A percentile compares a stretch with the other conserved stretches of the same genome.
phyloP scores from a whole-genome alignment of 1,140 invertebrate genomes.

The Hyphantria cunea region DNA sequence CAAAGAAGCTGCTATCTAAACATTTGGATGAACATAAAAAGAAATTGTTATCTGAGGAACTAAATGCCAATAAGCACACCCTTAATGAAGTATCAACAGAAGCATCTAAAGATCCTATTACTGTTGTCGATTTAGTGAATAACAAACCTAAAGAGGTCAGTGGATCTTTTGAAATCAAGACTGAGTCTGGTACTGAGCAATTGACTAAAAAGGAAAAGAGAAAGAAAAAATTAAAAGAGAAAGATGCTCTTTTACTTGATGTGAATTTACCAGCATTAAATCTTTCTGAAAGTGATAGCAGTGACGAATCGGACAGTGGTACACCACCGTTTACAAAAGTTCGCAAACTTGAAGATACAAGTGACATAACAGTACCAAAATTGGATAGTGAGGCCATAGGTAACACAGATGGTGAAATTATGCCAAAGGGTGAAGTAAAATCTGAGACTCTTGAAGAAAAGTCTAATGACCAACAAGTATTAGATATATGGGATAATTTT shows the following conservation, averaged over 20 bases:
- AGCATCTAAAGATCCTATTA: slow-evolving; percentile 50
- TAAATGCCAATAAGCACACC: slow-evolving; percentile 69
- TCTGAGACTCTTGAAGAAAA: slow-evolving; percentile 49
- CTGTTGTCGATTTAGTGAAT: slow-evolving; percentile 63
- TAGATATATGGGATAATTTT: slow-evolving; percentile 92
- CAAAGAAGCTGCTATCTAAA: slow-evolving; percentile 88
- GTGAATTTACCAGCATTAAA: slow-evolving; percentile 88
- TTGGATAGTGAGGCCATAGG: slow-evolving; percentile 32
- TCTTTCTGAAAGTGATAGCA: slow-evolving; percentile 90
- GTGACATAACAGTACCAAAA: slow-evolving; percentile 62
- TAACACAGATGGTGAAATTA: slow-evolving; percentile 16
- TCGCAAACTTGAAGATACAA: slow-evolving; percentile 48
- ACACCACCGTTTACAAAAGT: slow-evolving; percentile 56
- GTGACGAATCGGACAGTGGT: slow-evolving; percentile 88
- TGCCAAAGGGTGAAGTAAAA: slow-evolving; percentile 34
- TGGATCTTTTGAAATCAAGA: slow-evolving; percentile 57
- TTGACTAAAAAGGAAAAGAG: slow-evolving; percentile 78
- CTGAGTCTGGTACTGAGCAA: slow-evolving; percentile 53
- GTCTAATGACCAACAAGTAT: slow-evolving; percentile 72
- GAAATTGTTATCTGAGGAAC: slow-evolving; percentile 53
- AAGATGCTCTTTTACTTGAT: slow-evolving; percentile 85
- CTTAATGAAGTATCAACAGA: slow-evolving; percentile 45
- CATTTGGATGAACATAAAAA: slow-evolving; percentile 83
- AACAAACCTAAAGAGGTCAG: slow-evolving; percentile 59
- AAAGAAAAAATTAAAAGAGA: slow-evolving; percentile 84